These are phyloP conservation scores for Agrenia bidenticulata DNA, from an alignment of 2,888 invertebrate species.

Conservation along the genomic window DNA sequence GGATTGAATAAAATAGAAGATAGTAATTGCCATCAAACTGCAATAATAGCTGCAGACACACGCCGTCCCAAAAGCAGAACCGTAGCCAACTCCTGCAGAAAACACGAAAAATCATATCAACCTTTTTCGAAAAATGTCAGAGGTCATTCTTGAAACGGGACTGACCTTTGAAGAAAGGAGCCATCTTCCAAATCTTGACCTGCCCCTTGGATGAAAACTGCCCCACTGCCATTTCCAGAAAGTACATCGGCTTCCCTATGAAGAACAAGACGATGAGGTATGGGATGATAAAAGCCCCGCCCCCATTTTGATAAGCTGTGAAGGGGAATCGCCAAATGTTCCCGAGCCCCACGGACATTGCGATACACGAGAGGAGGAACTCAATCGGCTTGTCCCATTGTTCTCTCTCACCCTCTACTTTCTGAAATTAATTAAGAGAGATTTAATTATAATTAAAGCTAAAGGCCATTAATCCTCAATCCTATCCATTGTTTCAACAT, in stretches of 20 bases:
- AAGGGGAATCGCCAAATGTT: conserved; percentile 32
- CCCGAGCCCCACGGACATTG: conserved; percentile 38
- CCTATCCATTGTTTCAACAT: too few species aligned
- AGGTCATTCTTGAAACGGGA: background rate
- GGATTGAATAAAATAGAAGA: conserved; percentile 70
- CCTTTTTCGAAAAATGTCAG: background rate
- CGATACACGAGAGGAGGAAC: conserved; percentile 8
- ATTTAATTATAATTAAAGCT: too few species aligned
- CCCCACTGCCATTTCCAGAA: conserved; percentile 77
- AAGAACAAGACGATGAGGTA: conserved; percentile 63
- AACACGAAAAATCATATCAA: conserved; percentile 1
- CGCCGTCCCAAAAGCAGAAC: conserved; percentile 58
- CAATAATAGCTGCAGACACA: conserved; percentile 72
- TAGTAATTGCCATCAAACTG: conserved; percentile 2
- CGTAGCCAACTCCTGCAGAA: conserved; percentile 57
- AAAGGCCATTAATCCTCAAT: too few species aligned
- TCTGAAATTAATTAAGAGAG: conserved; percentile 11
- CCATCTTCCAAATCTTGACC: conserved; percentile 70
- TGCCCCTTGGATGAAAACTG: conserved; percentile 81
- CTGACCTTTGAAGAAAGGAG: conserved; percentile 75
- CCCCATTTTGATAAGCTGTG: conserved; percentile 34
- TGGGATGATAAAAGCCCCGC: conserved; percentile 68
- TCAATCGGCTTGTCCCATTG: conserved; percentile 38
- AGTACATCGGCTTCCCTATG: conserved; percentile 77
- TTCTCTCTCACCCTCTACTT: conserved; percentile 30